Evolutionary conservation across 2,888 invertebrate species (phyloP), one percentile per base, ranked within the genome.

Genomic region (Sinopyrophorus schimmeli): DNA sequence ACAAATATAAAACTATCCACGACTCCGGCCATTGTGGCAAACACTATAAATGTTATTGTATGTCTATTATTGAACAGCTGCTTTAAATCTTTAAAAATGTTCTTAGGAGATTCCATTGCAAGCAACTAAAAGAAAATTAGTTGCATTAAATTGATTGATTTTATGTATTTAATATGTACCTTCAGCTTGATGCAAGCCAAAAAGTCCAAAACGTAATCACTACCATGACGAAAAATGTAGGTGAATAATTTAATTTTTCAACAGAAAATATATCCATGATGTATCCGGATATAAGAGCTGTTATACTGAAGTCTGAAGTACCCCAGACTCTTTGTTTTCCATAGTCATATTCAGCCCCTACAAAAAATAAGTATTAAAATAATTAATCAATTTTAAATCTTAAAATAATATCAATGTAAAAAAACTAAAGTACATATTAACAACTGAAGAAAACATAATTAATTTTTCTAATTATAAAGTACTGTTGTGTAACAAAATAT

Each of bases 281-380:
- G 68, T 81, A 82, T 0, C 90, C 90, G 0, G 86, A 80, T 0
- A 87, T 63, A 0, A 89, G 67, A 0, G 90, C 89, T 0, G 88
- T 82, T 3, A 81, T 57, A 0, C 90, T 90, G 62, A 89, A 91
- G 0, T 90, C 90, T 3, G 84, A 81, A 0, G 90, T 88, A 3
- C 90, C 91, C 87, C 88, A 90, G 0, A 89, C 87, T 10, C 91
- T 76, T 65, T 91, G 90, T 4, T 81, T 80, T 0, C 91, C 90
- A 63, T 90, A 91, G 46, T 86, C 81, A 7, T 81, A 78, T 0
- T 83, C 80, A 3, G 83, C 79, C 7, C 89, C 89, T 86, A 54
- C 26, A 65, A n/a, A n/a, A 58, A 27, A 6, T 14, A 32, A 55
- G 40, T 11, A 15, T 28, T 10, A 31, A 39, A 16, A 6, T 9